Evolutionary conservation across 2,888 invertebrate genomes (phyloP).

Genomic region (Torymus auratus): DNA sequence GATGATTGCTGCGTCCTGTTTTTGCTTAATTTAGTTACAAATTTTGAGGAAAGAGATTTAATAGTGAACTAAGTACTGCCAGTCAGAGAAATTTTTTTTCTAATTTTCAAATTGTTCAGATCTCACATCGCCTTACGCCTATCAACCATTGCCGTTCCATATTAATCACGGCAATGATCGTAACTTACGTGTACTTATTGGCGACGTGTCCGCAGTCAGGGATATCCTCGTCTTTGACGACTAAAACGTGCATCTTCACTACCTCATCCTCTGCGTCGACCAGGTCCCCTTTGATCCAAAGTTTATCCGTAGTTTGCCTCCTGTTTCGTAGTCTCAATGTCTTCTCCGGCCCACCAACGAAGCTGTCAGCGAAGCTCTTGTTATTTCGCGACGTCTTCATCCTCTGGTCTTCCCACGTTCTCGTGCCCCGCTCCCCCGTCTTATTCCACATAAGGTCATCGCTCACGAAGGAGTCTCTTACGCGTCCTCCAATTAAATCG

Average conservation of each 20-base stretch:
- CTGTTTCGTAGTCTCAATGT: too few relatives aligned
- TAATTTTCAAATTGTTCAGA: too few relatives aligned
- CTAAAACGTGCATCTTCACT: conserved; percentile 63
- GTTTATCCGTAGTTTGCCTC: neutral
- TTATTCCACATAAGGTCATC: conserved; percentile 21
- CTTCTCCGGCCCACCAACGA: too few relatives aligned
- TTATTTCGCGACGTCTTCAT: neutral
- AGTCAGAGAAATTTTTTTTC: too few relatives aligned
- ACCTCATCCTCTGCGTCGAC: conserved; percentile 35
- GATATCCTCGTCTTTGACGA: conserved; percentile 64
- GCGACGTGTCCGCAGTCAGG: conserved; percentile 61
- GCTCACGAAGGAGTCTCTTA: neutral
- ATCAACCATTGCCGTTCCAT: too few relatives aligned
- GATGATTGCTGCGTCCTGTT: too few relatives aligned
- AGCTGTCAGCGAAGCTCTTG: too few relatives aligned
- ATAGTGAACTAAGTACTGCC: too few relatives aligned
- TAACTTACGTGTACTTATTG: conserved; percentile 61
- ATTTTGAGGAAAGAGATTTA: too few relatives aligned
- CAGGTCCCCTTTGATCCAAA: conserved; percentile 58
- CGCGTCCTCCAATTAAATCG: conserved; percentile 22
- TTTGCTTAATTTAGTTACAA: too few relatives aligned
- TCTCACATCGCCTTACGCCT: too few relatives aligned
- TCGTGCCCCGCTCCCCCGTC: neutral
- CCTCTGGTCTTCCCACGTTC: neutral
- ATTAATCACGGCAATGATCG: neutral